Base-by-base conservation (phyloP, 2,888 invertebrate genomes). In the Thecophora atra region DNA sequence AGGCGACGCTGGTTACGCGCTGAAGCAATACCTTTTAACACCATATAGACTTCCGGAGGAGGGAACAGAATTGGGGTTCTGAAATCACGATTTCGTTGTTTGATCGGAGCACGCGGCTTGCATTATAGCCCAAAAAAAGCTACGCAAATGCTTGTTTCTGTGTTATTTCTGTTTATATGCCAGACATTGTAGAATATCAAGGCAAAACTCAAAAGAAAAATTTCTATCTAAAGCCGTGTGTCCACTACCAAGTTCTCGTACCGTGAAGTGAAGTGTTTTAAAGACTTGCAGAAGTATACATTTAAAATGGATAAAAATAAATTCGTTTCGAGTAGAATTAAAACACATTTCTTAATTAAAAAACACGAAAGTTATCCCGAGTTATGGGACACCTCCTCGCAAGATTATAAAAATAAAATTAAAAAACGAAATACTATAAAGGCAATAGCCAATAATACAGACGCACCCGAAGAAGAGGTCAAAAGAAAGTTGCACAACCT, bases 331-430 rank as follows among this genome's bases (percentile, higher is more conserved):
- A 60, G 60, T 60, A 60, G 60, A 21, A 11, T 24, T 30, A 47
- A 21, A 62, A 37, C 26, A 6, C 28, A 62, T 70, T 70, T 51
- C 19, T 3, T 44, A 42, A 17, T 26, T 60, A n/a, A 70, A 70
- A 70, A 24, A 70, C 47, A 28, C 47, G 51, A 63, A 70, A 70
- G 63, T 70, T 63, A 70, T 63, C 62, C 63, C 62, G 47, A 63
- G 28, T 63, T 62, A 54, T 42, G 30, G 56, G 54, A 42, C 8
- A 60, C 24, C 8, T 42, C 51, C 8, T 47, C 65, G 44, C 11
- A 47, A 51, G 24, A 47, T 47, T 42, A 65, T 51, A 65, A 42
- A 19, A 65, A 51, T 42, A 65, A 44, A 70, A 28, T 60, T 28
- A 42, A 44, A 64, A 64, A 64, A 64, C 47, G n/a, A 64, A 64